Evolutionary conservation across 1,140 invertebrate species (phyloP).

Genomic region (Mactra quadrangularis): DNA sequence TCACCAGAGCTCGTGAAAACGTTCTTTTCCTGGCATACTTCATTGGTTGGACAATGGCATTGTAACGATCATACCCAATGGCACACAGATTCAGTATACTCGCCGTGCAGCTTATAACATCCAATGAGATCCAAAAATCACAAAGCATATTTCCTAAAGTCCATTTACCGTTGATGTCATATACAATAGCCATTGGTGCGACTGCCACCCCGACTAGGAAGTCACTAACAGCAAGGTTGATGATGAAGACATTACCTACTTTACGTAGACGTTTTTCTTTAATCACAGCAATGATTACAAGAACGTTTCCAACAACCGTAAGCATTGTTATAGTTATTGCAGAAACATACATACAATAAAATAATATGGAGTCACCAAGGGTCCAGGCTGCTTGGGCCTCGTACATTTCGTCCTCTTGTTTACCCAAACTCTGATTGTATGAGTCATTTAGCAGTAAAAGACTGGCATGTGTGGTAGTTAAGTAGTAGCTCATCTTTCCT

Average conservation of each 20-base stretch:
- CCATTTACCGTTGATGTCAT: conserved; percentile 79
- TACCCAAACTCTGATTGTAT: not conserved
- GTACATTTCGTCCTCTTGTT: not conserved
- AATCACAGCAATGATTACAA: conserved; percentile 50
- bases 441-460: no score
- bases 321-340: conserved; percentile 31
- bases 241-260: conserved; percentile 97
- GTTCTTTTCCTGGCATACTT: conserved; percentile 92
- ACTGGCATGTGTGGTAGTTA: no score
- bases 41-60: conserved; percentile 85
- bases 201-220: conserved; percentile 90
- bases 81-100: conserved; percentile 85
- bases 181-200: conserved; percentile 70
- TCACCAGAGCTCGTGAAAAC: conserved; percentile 90
- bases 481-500: no score
- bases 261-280: conserved; percentile 87
- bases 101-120: conserved; percentile 85
- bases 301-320: conserved; percentile 53
- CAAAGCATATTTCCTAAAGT: conserved; percentile 82
- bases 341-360: conserved; percentile 25
- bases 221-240: conserved; percentile 96
- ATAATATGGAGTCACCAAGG: not conserved
- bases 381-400: not conserved
- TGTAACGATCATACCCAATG: conserved; percentile 85
- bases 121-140: conserved; percentile 84